Evolutionary conservation across 2,888 invertebrate species (phyloP), one percentile per base, ranked within the genome.

Genomic region (Torymus auratus): DNA sequence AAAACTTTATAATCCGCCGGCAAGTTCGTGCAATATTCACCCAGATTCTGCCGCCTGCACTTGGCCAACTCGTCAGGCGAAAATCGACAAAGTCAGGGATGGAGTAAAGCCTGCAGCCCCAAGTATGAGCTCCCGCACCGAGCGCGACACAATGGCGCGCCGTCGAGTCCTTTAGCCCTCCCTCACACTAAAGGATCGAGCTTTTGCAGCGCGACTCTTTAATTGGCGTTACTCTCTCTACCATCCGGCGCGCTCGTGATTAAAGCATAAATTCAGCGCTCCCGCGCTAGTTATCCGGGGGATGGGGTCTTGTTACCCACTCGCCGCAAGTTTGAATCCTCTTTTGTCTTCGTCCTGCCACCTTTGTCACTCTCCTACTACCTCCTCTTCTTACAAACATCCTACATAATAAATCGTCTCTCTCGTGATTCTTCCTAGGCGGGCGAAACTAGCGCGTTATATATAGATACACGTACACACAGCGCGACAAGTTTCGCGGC

Each of bases 201-300:
- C 7, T 41, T 41, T 5, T 10, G 7, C 41, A 41, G 41, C 41
- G 41, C 41, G 41, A 41, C 41, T 41, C 41, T 41, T 41, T 62
- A 62, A 72, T 53, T 62, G 72, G n/a, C 61, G 53, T 60, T 61
- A 62, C 20, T 68, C 17, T 10, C 20, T 28, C 62, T 23, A 7
- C 13, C 60, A 12, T 53, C 13, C 41, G 28, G 28, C 41, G 28
- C 41, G 41, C 41, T 60, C 72, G 20, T 72, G 72, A 72, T 72
- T 72, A 72, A 72, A 72, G 62, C 50, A 61, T 52, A 53, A 62
- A 72, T 61, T 62, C n/a, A 23, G 15, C 52, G 23, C 52, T 55
- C 13, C 67, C 20, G 60, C 41, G 50, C 15, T 41, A 41, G 41
- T 41, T 41, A 41, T 41, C 41, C 41, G 1, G 41, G 41, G 41